Evolutionary conservation across 1,140 invertebrate species (phyloP).

Genomic region (Drosophila sechellia): DNA sequence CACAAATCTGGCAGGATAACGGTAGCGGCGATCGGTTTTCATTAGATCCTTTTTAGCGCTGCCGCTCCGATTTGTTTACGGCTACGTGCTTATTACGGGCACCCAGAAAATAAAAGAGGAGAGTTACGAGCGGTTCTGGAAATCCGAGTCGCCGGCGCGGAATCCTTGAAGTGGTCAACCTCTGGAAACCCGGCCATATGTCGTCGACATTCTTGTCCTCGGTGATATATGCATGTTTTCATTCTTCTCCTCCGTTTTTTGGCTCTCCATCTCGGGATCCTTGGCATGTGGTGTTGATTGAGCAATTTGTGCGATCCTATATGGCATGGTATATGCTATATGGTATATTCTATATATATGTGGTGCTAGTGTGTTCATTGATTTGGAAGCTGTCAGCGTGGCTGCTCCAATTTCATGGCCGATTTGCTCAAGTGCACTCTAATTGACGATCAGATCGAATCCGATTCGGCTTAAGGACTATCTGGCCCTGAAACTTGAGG

Average conservation of each 20-base stretch:
- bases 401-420: slow-evolving; percentile 79
- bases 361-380: slow-evolving; percentile 49
- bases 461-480: slow-evolving; percentile 35
- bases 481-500: slow-evolving; percentile 61
- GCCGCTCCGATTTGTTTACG: slow-evolving; percentile 70
- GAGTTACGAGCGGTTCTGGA: slow-evolving; percentile 49
- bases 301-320: slow-evolving; percentile 60
- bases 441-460: slow-evolving; percentile 64
- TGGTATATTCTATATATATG: not conserved
- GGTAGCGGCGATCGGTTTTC: slow-evolving; percentile 63
- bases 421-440: slow-evolving; percentile 73
- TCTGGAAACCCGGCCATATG: slow-evolving; percentile 49
- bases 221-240: slow-evolving; percentile 55
- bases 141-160: slow-evolving; percentile 60
- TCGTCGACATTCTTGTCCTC: slow-evolving; percentile 55
- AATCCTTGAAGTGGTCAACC: slow-evolving; percentile 75
- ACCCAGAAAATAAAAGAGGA: slow-evolving; percentile 26
- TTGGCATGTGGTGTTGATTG: slow-evolving; percentile 75
- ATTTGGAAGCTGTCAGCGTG: slow-evolving; percentile 78
- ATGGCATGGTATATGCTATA: too few relatives aligned
- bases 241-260: slow-evolving; percentile 2
- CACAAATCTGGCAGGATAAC: slow-evolving; percentile 38
- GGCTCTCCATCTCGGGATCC: slow-evolving; percentile 39
- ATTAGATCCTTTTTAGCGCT: slow-evolving; percentile 63
- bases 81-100: slow-evolving; percentile 72